These are phyloP conservation scores for Peromyscus californicus DNA, from an alignment of 2,113 vertebrate genomes.

Conservation along the genomic window DNA sequence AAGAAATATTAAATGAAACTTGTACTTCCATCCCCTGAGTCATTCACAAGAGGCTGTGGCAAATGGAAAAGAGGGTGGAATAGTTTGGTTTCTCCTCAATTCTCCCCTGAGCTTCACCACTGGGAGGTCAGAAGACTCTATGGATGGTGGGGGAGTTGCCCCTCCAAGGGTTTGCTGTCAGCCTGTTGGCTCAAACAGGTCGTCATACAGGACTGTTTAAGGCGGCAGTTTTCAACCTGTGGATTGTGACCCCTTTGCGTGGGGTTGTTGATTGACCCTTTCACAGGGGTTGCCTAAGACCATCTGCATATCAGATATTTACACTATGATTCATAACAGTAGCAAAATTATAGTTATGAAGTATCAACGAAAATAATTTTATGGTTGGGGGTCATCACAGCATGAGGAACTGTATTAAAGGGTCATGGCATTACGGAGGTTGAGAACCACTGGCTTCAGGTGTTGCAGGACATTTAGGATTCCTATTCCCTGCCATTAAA, in stretches of 20 bases:
- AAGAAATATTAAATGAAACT: not conserved
- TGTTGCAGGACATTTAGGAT: not conserved
- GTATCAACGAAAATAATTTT: not conserved
- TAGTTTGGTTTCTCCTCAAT: not conserved
- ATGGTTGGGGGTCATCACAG: not conserved
- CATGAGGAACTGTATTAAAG: not conserved
- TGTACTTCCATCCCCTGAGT: not conserved
- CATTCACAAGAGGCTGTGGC: not conserved
- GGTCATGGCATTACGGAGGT: too few relatives aligned
- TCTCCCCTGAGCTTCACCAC: not conserved
- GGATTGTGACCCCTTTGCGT: too few relatives aligned
- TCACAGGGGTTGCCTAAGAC: not conserved
- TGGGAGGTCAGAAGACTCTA: not conserved
- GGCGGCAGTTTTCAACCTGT: not conserved
- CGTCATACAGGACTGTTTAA: not conserved
- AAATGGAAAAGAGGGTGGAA: not conserved
- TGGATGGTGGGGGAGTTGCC: not conserved
- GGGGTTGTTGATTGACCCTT: not conserved
- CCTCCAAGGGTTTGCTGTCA: not conserved
- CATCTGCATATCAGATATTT: not conserved
- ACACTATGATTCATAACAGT: not conserved
- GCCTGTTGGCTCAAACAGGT: not conserved
- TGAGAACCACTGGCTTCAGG: not conserved
- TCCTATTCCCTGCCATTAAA: not conserved
- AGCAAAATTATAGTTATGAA: not conserved